Evolutionary conservation across 1,140 invertebrate genomes (phyloP), one percentile per base, ranked within the genome.

Genomic region (Megalopta genalis): DNA sequence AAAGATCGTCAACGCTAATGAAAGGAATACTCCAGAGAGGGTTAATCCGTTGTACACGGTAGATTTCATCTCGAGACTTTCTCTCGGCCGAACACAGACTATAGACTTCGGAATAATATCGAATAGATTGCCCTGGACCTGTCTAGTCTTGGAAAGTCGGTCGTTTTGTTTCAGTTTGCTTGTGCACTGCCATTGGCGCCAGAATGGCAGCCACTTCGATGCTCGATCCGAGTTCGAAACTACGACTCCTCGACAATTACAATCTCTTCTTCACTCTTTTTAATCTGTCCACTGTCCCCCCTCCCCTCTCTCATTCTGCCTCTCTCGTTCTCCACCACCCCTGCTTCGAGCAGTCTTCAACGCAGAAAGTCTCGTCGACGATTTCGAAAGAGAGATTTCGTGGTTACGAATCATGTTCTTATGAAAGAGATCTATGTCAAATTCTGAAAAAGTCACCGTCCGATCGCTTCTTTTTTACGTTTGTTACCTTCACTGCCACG

Each of bases 91-190:
- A 64, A 54, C 59, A 27, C 25, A 3, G 21, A 32, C 68, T 27
- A 14, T 54, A 32, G 21, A 32, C 49, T 57, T 70, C 59, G 59
- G 72, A 82, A 82, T 73, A 82, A 37, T 12, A 23, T 75, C 27
- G 39, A 71, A 65, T 57, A 64, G 75, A 71, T 77, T 49, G 62
- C 42, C 59, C 59, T 32, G 32, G 65, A 16, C 65, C 73, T 23
- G 64, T 71, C 46, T 25, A 9, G 74, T 84, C 82, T 82, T 72
- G 59, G 52, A 84, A 84, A 84, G 63, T 78, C 67, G 62, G 18
- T 62, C 49, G n/a, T 77, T 75, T 71, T 67, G 37, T 63, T 68
- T 60, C 63, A 25, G 71, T 70, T 25, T 39, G 27, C 57, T 52
- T 2, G 9, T 37, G 27, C 46, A 12, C n/a, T 14, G 10, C 23